Conservation (phyloP, 2,113 vertebrate genomes). For the Todiramphus chloris region DNA sequence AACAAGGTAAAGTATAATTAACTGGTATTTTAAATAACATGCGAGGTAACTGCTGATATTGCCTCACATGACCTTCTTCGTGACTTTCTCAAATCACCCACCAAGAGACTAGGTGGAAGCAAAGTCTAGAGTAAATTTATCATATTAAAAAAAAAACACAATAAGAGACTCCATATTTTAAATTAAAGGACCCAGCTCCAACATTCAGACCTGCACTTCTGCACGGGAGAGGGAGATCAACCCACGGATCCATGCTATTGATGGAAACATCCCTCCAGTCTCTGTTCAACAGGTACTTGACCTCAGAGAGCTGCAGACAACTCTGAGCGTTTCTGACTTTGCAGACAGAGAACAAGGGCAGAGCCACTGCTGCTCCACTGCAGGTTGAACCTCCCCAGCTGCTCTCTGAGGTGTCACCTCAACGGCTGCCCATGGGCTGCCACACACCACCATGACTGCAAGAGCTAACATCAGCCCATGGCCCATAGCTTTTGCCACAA, state of each 20-base stretch:
- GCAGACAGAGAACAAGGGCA: not conserved
- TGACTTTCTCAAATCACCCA: no score
- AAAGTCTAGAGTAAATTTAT: not conserved
- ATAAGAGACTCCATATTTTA: not conserved
- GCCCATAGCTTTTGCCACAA: rapidly evolving
- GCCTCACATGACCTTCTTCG: not conserved
- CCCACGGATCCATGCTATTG: no score
- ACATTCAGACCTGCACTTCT: not conserved
- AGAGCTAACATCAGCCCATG: rapidly evolving
- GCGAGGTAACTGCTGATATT: not conserved
- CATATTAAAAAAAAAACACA: not conserved
- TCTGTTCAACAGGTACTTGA: not conserved
- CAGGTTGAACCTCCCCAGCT: not conserved
- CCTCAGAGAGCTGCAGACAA: not conserved
- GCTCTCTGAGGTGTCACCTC: rapidly evolving
- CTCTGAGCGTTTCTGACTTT: not conserved
- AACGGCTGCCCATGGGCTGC: rapidly evolving
- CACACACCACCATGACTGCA: rapidly evolving
- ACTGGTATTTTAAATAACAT: no score
- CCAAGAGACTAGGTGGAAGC: not conserved
- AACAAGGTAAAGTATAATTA: not conserved
- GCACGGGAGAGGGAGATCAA: not conserved
- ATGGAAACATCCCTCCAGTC: not conserved
- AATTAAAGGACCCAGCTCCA: not conserved
- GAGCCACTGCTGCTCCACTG: rapidly evolving